Base-by-base conservation (phyloP, 2,797 vertebrate species). In the Gouania willdenowi region DNA sequence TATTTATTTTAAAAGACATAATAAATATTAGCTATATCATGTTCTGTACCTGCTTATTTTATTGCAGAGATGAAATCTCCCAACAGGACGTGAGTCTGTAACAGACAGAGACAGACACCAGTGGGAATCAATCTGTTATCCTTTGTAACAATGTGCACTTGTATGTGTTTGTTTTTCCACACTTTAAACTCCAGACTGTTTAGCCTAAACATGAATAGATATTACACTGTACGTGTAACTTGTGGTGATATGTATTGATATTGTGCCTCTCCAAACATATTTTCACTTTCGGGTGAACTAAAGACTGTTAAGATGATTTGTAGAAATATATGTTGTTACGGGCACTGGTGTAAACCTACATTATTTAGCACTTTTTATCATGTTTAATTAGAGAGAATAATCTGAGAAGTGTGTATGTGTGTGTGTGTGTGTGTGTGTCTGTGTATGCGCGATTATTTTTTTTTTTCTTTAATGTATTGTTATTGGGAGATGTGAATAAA, bases 161-260 rank as follows among this genome's bases (percentile, higher is more conserved):
- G 20, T 20, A 5, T 20, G 6, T 20, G 4, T 20, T 2, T 20
- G 4, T 5, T 19, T 5, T 1, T n/a, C n/a, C 19, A 5, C 19
- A 6, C 4, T 40, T 34, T 8, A 12, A 35, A 23, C 25, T 35
- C 8, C 50, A 26, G 48, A 40, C 52, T 68, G 52, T 68, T 83
- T 67, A 81, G 84, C 85, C 86, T 87, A 84, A 87, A 71, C 77
- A 46, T 76, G 49, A 65, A 56, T 61, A 58, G 45, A 49, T 64
- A 74, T 77, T 30, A 62, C 14, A 39, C 33, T 34, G 36, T 74
- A 51, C 72, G 57, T 85, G 63, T 24, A 65, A 71, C n/a, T n/a
- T 1, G 62, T 84, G 64, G 79, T 69, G 54, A 76, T 79, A 74
- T 73, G 51, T 83, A 67, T 80, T 70, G 52, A 69, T 79, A 73